These are phyloP conservation scores for Diadumene lineata DNA, from an alignment of 92 coral and sea anemone genomes.

Conservation along the genomic window DNA sequence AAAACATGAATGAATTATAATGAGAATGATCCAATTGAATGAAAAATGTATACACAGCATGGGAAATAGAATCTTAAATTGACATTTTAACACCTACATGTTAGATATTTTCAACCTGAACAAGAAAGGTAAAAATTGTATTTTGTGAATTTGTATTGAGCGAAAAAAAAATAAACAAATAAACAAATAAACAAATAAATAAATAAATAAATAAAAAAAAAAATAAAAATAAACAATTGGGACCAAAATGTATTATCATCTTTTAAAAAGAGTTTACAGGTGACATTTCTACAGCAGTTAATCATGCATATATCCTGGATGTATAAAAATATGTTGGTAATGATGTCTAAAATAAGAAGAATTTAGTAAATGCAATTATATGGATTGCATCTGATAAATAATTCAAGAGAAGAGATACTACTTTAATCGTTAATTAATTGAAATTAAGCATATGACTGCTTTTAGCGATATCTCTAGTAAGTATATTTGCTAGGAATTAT, in stretches of 20 bases:
- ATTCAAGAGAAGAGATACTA: not conserved
- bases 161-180: too few species aligned
- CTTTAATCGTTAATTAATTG: not conserved
- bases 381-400: not conserved
- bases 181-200: too few species aligned
- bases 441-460: not conserved
- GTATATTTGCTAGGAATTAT: too few species aligned
- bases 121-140: too few species aligned
- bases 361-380: not conserved
- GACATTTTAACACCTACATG: not conserved
- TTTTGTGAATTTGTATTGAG: too few species aligned
- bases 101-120: not conserved
- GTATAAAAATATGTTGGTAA: not conserved
- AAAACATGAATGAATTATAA: slow-evolving; percentile 10
- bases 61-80: not conserved
- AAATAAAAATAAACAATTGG: too few species aligned
- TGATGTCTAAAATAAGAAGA: not conserved
- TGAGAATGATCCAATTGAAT: not conserved
- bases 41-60: not conserved
- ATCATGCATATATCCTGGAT: too few species aligned
- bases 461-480: too few species aligned
- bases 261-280: too few species aligned
- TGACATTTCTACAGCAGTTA: too few species aligned
- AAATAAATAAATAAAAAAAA: too few species aligned
- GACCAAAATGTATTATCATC: too few species aligned